Evolutionary conservation across 2,113 vertebrate genomes (phyloP).

Genomic region (Otus sunia): DNA sequence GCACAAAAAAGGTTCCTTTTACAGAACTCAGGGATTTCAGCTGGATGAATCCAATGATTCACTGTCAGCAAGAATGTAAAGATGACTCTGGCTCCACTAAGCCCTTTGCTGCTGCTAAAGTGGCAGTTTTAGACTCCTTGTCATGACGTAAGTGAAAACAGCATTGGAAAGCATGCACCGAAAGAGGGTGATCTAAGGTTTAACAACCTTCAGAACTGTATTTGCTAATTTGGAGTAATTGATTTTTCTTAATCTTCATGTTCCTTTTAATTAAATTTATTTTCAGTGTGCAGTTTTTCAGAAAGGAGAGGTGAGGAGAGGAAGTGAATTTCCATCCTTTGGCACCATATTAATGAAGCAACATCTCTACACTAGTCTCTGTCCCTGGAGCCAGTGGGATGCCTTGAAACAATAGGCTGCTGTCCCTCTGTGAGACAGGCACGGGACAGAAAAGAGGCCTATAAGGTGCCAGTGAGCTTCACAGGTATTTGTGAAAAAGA

Average conservation of each 20-base stretch:
- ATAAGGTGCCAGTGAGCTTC: neutral
- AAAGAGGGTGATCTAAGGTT: neutral
- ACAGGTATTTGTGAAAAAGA: neutral
- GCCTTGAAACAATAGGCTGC: neutral
- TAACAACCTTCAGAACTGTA: neutral
- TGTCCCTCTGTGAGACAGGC: neutral
- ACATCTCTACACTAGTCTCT: neutral
- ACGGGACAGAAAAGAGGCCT: neutral
- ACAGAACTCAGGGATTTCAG: neutral
- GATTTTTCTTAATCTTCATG: conserved; percentile 19
- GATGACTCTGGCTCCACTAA: neutral
- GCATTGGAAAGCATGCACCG: neutral
- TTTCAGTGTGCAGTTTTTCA: neutral
- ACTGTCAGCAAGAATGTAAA: conserved; percentile 33
- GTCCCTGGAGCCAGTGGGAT: neutral
- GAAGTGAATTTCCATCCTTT: neutral
- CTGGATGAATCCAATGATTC: neutral
- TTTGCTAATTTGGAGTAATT: conserved; percentile 5
- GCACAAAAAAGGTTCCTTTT: neutral
- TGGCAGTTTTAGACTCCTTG: neutral
- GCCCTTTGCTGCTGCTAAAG: neutral
- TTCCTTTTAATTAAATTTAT: conserved; percentile 1
- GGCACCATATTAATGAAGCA: neutral
- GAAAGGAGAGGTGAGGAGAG: neutral
- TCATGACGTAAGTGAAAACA: neutral